A percentile compares a stretch with the other conserved stretches of the same genome.
These are phyloP conservation scores for Oreotrochilus melanogaster DNA, from an alignment of 2,113 vertebrate genomes.

Conservation along the genomic window DNA sequence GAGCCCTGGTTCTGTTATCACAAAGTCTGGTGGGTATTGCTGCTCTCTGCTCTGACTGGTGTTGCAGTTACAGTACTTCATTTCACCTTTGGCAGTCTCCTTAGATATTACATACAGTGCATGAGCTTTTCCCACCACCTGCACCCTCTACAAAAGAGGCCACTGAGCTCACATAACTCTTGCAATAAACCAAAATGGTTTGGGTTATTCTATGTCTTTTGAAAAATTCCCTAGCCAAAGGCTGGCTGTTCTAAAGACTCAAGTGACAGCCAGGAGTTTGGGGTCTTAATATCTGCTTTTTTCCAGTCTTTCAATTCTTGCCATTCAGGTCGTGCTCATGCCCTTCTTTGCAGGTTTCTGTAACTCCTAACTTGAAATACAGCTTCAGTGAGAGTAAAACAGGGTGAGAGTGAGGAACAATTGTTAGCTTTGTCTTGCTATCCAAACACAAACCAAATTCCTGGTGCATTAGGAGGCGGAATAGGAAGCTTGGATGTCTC, in stretches of 20 bases:
- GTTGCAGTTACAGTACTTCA: background rate
- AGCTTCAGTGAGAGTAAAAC: background rate
- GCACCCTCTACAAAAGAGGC: background rate
- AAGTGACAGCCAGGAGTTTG: background rate
- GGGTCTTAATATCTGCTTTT: background rate
- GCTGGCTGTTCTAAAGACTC: rapidly evolving
- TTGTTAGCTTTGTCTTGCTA: rapidly evolving
- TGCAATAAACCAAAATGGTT: background rate
- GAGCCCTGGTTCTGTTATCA: background rate
- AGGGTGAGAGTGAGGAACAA: too few relatives aligned
- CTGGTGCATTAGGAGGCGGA: background rate
- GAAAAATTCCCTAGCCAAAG: rapidly evolving
- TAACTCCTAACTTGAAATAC: rapidly evolving
- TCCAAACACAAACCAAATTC: background rate
- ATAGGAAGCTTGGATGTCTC: background rate
- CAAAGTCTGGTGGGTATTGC: background rate
- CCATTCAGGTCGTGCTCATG: background rate
- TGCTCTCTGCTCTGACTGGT: background rate
- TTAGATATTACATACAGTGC: background rate
- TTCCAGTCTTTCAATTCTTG: background rate
- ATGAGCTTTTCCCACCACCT: background rate
- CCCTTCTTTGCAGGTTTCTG: background rate
- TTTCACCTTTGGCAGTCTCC: background rate
- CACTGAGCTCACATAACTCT: background rate
- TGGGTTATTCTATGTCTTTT: rapidly evolving